Evolutionary conservation across 2,113 vertebrate genomes (phyloP).

Genomic region (Papio anubis): DNA sequence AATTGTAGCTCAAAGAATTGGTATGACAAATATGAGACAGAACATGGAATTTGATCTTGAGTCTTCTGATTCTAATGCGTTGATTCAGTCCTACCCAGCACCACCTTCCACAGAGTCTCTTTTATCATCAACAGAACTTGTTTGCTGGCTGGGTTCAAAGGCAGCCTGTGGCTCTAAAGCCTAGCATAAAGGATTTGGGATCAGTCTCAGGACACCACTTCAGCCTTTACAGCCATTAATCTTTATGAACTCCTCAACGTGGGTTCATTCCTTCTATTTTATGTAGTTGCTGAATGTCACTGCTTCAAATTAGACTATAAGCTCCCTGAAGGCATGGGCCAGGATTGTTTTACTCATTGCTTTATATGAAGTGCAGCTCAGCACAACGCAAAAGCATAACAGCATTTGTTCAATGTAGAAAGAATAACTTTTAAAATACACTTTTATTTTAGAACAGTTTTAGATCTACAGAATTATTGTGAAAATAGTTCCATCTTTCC

Average conservation of each 20-base stretch:
- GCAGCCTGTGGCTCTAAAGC: neutral
- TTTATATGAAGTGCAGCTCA: neutral
- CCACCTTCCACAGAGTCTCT: neutral
- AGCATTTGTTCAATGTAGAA: neutral
- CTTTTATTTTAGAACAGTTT: neutral
- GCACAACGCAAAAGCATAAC: neutral
- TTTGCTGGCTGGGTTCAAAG: neutral
- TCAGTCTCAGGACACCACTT: neutral
- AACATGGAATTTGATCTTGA: neutral
- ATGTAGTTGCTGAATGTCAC: neutral
- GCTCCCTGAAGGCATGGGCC: neutral
- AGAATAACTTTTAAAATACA: neutral
- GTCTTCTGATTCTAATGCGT: neutral
- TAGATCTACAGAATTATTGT: neutral
- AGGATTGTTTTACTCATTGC: neutral
- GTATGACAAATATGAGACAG: neutral
- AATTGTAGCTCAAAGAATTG: neutral
- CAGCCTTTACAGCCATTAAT: neutral
- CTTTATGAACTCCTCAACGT: neutral
- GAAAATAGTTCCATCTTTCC: neutral
- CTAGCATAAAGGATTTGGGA: neutral
- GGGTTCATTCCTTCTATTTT: neutral
- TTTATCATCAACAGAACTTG: neutral
- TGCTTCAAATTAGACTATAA: neutral
- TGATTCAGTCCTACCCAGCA: neutral